These are phyloP conservation scores for Rallus crepitans DNA, from an alignment of 2,797 vertebrate genomes.

Conservation along the genomic window DNA sequence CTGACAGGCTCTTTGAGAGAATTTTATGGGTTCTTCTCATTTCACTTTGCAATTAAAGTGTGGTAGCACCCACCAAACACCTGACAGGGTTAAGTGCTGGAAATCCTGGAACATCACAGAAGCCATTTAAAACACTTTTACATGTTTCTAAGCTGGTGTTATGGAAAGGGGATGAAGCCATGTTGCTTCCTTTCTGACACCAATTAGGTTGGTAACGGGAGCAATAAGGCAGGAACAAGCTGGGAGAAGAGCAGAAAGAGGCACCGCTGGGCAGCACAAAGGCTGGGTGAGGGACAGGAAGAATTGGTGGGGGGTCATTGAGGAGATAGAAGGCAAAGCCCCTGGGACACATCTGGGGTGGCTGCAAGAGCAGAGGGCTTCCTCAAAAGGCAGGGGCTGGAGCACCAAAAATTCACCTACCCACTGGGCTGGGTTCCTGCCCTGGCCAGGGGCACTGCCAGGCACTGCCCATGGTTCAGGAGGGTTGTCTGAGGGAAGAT, in stretches of 20 bases:
- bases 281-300: background rate
- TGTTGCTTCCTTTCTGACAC: accelerated
- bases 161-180: background rate
- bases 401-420: background rate
- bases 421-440: background rate
- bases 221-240: background rate
- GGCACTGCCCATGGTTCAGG: accelerated
- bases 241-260: background rate
- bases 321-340: background rate
- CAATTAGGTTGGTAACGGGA: background rate
- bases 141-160: background rate
- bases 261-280: background rate
- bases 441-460: background rate
- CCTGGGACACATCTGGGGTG: background rate
- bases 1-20: background rate
- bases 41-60: background rate
- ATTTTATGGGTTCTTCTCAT: background rate
- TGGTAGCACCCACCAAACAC: background rate
- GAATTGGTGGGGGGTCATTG: no score
- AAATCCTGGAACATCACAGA: background rate
- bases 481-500: background rate
- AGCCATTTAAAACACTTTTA: background rate
- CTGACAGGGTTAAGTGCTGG: background rate
- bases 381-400: background rate
- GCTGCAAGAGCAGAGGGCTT: background rate